These are phyloP conservation scores for Smutsia gigantea DNA, from an alignment of 2,797 vertebrate genomes.

Conservation along the genomic window DNA sequence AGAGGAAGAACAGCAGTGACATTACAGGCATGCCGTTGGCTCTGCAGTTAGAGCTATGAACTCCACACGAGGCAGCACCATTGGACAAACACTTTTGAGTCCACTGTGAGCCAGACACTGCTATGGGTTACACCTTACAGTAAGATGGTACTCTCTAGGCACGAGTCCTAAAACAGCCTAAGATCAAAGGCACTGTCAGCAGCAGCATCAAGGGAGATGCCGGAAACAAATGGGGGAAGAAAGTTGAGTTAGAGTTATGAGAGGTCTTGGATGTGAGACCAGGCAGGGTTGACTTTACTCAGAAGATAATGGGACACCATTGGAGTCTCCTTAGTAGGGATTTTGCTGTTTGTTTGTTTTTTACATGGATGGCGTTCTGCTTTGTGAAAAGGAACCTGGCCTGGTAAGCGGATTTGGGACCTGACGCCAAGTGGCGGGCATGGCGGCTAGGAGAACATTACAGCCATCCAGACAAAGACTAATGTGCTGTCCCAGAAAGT, in stretches of 20 bases:
- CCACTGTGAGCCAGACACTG: not conserved
- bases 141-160: not conserved
- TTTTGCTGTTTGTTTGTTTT: not conserved
- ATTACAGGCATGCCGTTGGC: not conserved
- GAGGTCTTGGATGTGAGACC: not conserved
- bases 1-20: not conserved
- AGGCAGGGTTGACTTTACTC: not conserved
- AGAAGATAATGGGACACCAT: not conserved
- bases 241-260: not conserved
- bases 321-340: not conserved
- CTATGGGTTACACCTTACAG: not conserved
- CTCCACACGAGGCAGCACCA: fast-evolving
- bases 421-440: not conserved
- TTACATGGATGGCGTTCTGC: not conserved
- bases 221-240: not conserved
- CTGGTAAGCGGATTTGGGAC: not conserved
- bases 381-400: not conserved
- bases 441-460: not conserved
- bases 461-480: not conserved
- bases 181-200: not conserved
- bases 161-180: not conserved
- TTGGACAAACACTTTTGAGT: not conserved
- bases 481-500: not conserved
- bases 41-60: not conserved
- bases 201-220: not conserved